phyloP scores from a whole-genome alignment of 2,797 vertebrate genomes.

The Lacerta viridis region DNA sequence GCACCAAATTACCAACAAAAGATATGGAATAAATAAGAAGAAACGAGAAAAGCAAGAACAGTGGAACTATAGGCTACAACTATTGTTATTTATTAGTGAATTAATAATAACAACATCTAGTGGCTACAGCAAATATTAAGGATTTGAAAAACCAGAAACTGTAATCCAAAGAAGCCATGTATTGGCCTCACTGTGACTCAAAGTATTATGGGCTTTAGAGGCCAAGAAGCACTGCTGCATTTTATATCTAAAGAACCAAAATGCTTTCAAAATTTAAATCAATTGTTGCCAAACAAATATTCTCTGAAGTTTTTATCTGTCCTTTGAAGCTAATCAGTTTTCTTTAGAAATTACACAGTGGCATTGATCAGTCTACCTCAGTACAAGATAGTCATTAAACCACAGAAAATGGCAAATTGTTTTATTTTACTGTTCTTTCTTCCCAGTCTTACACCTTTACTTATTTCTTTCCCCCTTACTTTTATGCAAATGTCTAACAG shows the following conservation, averaged over 20 bases:
- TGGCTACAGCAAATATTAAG: neutral
- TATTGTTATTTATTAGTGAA: constrained; percentile 6
- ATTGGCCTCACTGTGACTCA: too few relatives aligned
- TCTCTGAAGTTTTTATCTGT: neutral
- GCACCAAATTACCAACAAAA: neutral
- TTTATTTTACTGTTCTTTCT: neutral
- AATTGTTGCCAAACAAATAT: neutral
- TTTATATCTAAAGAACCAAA: constrained; percentile 7
- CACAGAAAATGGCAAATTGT: neutral
- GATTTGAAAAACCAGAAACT: constrained; percentile 10
- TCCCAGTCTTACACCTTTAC: neutral
- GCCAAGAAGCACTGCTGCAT: neutral
- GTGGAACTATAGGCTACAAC: neutral
- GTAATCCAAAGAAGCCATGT: neutral
- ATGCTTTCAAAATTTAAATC: neutral
- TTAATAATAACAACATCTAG: neutral
- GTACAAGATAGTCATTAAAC: neutral
- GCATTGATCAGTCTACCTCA: neutral
- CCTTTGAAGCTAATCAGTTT: constrained; percentile 12
- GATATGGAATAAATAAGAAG: neutral
- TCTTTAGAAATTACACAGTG: constrained; percentile 10
- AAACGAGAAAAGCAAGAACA: neutral
- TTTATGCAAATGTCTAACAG: neutral
- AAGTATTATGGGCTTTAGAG: neutral
- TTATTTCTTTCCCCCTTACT: neutral